phyloP scores from a whole-genome alignment of 2,113 vertebrate species.

The Regulus satrapa region DNA sequence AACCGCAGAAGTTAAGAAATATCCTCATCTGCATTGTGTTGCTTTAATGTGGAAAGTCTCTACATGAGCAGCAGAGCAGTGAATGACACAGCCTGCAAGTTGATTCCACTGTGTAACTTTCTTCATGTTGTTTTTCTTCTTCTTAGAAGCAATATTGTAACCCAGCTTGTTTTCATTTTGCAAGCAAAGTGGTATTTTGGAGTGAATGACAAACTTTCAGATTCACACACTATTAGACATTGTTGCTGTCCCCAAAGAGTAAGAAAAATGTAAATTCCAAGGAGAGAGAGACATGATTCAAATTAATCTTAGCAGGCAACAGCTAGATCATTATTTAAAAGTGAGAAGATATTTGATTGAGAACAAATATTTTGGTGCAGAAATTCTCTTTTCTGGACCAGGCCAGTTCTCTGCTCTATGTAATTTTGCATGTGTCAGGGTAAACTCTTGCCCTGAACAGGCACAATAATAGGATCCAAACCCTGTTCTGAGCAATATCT shows the following conservation, averaged over 20 bases:
- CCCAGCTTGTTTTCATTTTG: background rate
- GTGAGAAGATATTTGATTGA: background rate
- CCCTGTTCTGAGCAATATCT: background rate
- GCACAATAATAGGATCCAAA: background rate
- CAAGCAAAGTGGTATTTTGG: background rate
- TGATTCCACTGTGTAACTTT: background rate
- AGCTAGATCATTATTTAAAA: background rate
- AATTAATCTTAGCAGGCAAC: background rate
- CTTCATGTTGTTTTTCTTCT: background rate
- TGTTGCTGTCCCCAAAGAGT: background rate
- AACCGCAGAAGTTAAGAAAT: conserved; percentile 6
- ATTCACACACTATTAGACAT: background rate
- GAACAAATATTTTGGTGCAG: background rate
- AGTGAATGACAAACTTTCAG: background rate
- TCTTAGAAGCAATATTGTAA: background rate
- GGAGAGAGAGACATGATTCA: background rate
- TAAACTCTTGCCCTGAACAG: background rate
- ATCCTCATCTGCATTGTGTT: background rate
- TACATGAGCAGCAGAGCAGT: background rate
- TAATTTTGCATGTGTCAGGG: background rate
- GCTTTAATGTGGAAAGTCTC: background rate
- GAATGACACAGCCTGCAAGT: background rate
- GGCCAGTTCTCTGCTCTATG: background rate
- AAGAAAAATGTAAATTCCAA: background rate
- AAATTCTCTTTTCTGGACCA: background rate